These are phyloP conservation scores for Alaudala cheleensis DNA, from an alignment of 2,113 vertebrate species.

Conservation along the genomic window DNA sequence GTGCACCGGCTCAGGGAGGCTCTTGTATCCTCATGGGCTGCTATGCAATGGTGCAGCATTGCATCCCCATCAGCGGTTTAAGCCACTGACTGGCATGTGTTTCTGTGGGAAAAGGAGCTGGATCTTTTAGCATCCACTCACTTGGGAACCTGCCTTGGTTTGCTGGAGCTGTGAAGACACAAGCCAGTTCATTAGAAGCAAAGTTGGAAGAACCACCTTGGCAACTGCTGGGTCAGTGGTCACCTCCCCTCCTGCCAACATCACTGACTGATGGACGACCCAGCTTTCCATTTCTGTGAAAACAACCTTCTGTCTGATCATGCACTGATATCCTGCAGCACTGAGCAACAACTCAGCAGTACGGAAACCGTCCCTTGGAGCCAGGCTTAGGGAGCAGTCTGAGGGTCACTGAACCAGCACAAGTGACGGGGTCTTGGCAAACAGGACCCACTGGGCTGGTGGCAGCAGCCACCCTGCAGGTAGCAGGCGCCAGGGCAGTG, in stretches of 20 bases:
- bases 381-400: neutral
- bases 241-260: neutral
- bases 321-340: neutral
- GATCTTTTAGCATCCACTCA: neutral
- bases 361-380: neutral
- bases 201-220: neutral
- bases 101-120: neutral
- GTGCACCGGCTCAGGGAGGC: neutral
- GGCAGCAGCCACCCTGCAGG: neutral
- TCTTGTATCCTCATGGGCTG: neutral
- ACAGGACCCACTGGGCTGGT: neutral
- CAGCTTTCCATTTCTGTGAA: neutral
- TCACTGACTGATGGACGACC: fast-evolving
- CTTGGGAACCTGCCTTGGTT: neutral
- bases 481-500: neutral
- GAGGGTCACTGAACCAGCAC: neutral
- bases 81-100: neutral
- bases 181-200: neutral
- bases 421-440: fast-evolving
- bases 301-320: neutral
- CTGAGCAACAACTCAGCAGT: neutral
- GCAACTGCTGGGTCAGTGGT: neutral
- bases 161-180: neutral
- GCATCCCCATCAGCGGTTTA: neutral
- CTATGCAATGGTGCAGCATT: fast-evolving